These are phyloP conservation scores for Ennomos erosarius DNA, from an alignment of 2,888 invertebrate genomes.

Conservation along the genomic window DNA sequence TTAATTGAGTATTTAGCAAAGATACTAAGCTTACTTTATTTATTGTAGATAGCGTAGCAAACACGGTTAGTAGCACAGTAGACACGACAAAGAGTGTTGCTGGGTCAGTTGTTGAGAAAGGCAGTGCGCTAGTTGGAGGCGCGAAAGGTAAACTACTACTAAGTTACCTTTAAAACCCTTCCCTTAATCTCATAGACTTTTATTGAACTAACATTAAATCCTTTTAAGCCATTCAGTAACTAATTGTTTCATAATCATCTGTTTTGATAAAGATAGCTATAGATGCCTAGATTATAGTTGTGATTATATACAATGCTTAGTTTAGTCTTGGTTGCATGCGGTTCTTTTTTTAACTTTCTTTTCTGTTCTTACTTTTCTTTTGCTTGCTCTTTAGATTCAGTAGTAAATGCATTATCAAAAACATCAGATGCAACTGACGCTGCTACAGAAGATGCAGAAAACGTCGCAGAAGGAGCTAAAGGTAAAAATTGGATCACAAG, in stretches of 20 bases:
- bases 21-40: conserved; percentile 17
- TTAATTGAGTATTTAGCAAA: conserved; percentile 19
- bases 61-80: conserved; percentile 57
- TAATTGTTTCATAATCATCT: neutral
- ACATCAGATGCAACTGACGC: conserved; percentile 43
- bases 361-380: conserved; percentile 42
- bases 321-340: conserved; percentile 51
- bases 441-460: conserved; percentile 43
- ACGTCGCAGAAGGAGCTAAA: conserved; percentile 46
- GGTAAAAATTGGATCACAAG: conserved; percentile 41
- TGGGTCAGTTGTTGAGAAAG: conserved; percentile 57
- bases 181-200: too few species aligned
- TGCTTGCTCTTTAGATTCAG: conserved; percentile 61
- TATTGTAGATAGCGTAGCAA: conserved; percentile 64
- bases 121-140: conserved; percentile 54
- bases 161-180: too few species aligned
- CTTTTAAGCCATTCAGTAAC: conserved; percentile 1
- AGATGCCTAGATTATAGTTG: too few species aligned
- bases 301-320: too few species aligned
- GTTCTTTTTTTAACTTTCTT: conserved; percentile 34
- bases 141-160: conserved; percentile 54
- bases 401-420: conserved; percentile 55
- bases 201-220: too few species aligned
- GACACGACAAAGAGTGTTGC: conserved; percentile 63
- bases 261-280: too few species aligned